Evolutionary conservation across 2,797 vertebrate genomes (phyloP).

Genomic region (Halcyon chelicuti): DNA sequence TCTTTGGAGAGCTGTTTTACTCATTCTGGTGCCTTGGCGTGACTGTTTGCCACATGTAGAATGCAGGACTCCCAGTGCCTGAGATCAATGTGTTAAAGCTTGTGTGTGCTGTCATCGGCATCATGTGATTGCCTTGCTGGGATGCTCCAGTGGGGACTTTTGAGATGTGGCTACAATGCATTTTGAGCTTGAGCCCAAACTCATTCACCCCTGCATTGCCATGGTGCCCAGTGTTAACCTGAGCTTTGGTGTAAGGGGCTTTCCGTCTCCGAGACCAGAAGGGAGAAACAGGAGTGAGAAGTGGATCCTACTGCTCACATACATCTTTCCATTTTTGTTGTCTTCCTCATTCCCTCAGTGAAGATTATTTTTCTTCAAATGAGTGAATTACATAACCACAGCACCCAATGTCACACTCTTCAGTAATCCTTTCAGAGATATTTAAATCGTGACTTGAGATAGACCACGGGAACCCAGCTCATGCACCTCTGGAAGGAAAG

Average conservation of each 20-base stretch:
- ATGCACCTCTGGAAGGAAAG: background rate
- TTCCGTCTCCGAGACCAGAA: background rate
- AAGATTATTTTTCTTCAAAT: background rate
- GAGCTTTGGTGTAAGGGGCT: background rate
- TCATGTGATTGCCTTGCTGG: background rate
- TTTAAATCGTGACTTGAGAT: background rate
- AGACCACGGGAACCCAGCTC: background rate
- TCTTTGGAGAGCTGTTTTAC: background rate
- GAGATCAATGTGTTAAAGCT: background rate
- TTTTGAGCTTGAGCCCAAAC: background rate
- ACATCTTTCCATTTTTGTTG: background rate
- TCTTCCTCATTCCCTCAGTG: background rate
- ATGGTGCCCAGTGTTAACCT: background rate
- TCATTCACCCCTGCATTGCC: background rate
- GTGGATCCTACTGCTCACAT: background rate
- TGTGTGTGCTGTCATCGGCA: accelerated
- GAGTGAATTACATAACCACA: background rate
- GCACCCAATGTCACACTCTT: background rate
- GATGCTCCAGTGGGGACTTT: background rate
- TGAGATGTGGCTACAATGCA: accelerated
- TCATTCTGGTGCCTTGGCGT: background rate
- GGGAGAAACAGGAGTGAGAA: background rate
- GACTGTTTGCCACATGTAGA: background rate
- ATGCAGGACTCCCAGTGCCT: background rate
- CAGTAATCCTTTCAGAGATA: background rate